Conservation (phyloP, 2,888 invertebrate genomes). For the Agapostemon virescens region DNA sequence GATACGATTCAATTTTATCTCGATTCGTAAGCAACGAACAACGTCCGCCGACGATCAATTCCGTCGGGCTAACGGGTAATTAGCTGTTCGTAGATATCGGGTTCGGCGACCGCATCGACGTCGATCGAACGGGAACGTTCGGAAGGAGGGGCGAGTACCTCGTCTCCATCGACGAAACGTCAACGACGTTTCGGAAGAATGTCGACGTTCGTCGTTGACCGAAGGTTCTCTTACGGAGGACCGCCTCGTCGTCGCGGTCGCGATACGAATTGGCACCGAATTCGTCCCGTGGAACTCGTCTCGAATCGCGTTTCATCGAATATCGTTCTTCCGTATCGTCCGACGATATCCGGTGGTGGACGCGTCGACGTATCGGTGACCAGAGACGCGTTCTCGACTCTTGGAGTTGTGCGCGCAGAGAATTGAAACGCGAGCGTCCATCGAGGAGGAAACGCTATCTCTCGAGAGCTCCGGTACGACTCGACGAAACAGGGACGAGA, state of each 20-base stretch:
- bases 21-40: background rate
- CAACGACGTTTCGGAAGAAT: background rate
- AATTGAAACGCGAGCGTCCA: background rate
- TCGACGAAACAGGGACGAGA: background rate
- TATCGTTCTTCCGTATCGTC: background rate
- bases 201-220: background rate
- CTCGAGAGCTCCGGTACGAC: background rate
- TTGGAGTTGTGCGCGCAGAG: background rate
- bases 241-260: conserved; percentile 50
- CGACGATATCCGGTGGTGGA: background rate
- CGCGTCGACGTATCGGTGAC: background rate
- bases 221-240: conserved; percentile 45
- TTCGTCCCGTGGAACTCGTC: conserved; percentile 40
- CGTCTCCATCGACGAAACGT: too few relatives aligned
- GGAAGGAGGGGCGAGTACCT: background rate
- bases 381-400: background rate
- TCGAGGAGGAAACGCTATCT: background rate
- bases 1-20: background rate
- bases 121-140: too few relatives aligned
- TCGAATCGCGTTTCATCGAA: background rate
- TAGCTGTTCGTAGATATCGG: too few relatives aligned
- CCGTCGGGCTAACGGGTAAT: background rate
- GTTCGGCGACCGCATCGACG: background rate
- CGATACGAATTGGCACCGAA: conserved; percentile 56
- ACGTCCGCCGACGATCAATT: background rate